Evolutionary conservation across 2,113 vertebrate genomes (phyloP).

Genomic region (Bolborhynchus lineola): DNA sequence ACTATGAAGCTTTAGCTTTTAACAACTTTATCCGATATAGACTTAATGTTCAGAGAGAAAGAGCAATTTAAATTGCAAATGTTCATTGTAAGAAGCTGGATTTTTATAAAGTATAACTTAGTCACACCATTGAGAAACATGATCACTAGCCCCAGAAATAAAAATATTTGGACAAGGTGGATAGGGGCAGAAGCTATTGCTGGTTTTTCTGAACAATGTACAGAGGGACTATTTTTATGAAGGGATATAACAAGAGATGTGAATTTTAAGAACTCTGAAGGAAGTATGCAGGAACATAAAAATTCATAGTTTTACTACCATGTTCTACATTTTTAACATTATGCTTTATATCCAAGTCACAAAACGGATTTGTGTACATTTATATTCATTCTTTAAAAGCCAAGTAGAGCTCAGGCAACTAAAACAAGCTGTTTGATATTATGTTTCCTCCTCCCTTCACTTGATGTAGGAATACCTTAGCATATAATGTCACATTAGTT

Average conservation of each 20-base stretch:
- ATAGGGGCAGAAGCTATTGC: not conserved
- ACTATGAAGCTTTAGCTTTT: not conserved
- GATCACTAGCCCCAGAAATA: not conserved
- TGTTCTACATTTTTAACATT: conserved; percentile 41
- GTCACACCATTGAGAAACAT: not conserved
- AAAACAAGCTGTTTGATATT: conserved; percentile 39
- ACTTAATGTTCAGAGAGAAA: not conserved
- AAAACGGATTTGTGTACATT: conserved; percentile 24
- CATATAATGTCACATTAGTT: conserved; percentile 20
- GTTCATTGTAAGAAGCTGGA: not conserved
- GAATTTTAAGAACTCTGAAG: not conserved
- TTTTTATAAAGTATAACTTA: not conserved
- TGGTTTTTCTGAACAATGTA: not conserved
- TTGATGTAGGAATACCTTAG: conserved; percentile 1
- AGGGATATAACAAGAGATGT: not conserved
- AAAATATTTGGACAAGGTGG: not conserved
- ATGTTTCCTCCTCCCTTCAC: not conserved
- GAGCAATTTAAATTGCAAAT: conserved; percentile 44
- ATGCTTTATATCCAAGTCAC: not conserved
- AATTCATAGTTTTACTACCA: not conserved
- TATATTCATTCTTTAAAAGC: conserved; percentile 2
- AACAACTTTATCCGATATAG: conserved; percentile 13
- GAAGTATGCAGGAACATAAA: not conserved
- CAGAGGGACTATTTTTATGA: not conserved
- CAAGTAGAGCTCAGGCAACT: conserved; percentile 7